Conservation (phyloP, 2,888 invertebrate species). For the Conomelus anceps region DNA sequence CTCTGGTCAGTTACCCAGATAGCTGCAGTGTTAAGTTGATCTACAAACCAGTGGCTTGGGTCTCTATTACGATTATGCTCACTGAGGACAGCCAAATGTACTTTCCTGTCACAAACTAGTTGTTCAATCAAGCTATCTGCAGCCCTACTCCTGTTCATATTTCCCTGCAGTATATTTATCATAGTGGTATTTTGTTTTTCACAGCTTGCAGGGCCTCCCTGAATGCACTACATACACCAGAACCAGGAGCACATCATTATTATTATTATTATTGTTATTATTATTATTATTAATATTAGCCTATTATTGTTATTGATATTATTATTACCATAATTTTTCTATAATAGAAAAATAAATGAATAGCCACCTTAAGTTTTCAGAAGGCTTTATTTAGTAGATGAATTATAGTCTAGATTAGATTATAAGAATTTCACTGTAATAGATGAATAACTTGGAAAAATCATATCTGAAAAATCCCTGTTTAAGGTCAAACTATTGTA, state of each 20-base stretch:
- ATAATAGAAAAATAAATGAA: too few relatives aligned
- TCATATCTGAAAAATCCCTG: too few relatives aligned
- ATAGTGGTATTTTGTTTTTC: not conserved
- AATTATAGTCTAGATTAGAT: too few relatives aligned
- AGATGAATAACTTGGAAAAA: too few relatives aligned
- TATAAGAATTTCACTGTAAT: too few relatives aligned
- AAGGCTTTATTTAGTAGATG: too few relatives aligned
- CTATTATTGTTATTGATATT: too few relatives aligned
- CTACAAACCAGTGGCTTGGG: constrained; percentile 19
- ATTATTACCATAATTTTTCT: too few relatives aligned
- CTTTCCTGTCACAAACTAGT: constrained; percentile 8
- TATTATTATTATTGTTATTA: too few relatives aligned
- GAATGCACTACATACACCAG: constrained; percentile 16
- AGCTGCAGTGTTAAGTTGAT: constrained; percentile 24
- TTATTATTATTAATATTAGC: too few relatives aligned
- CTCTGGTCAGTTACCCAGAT: constrained; percentile 26
- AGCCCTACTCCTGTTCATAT: constrained; percentile 28
- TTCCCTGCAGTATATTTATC: constrained; percentile 28
- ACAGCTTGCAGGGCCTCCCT: constrained; percentile 9
- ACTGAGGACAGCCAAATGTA: constrained; percentile 26
- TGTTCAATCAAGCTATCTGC: constrained; percentile 27
- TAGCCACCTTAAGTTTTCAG: too few relatives aligned
- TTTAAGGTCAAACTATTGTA: too few relatives aligned
- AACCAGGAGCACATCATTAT: constrained; percentile 23
- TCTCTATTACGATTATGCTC: constrained; percentile 29